Evolutionary conservation across 2,113 vertebrate species (phyloP).

Genomic region (Ageneiosus marmoratus): DNA sequence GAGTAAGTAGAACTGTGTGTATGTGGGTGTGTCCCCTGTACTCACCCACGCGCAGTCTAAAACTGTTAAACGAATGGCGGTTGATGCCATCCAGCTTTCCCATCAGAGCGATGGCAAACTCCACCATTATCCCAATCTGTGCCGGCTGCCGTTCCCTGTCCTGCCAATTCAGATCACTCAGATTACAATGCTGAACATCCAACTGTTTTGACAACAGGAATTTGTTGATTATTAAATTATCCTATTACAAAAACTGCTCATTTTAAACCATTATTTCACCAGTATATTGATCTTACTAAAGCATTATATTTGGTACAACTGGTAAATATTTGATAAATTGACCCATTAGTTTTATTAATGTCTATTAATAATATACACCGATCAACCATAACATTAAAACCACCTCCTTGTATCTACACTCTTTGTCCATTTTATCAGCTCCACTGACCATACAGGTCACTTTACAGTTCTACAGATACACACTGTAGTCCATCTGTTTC

Average conservation of each 20-base stretch:
- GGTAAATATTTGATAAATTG: too few relatives aligned
- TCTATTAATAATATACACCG: too few relatives aligned
- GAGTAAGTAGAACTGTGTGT: background rate
- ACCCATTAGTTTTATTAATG: too few relatives aligned
- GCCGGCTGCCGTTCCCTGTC: conserved; percentile 85
- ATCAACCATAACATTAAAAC: too few relatives aligned
- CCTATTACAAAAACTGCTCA: background rate
- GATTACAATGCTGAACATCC: background rate
- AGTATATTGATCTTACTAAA: too few relatives aligned
- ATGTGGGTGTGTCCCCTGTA: conserved; percentile 34
- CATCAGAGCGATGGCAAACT: conserved; percentile 92
- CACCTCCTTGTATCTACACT: too few relatives aligned
- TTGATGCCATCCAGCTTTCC: conserved; percentile 97
- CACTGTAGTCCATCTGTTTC: too few relatives aligned
- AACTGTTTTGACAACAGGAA: background rate
- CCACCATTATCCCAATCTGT: conserved; percentile 95
- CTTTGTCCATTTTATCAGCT: too few relatives aligned
- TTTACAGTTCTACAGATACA: too few relatives aligned
- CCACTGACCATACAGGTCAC: too few relatives aligned
- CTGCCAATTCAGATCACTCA: conserved; percentile 62
- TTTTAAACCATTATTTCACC: background rate
- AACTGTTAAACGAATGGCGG: conserved; percentile 95
- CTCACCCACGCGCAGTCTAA: conserved; percentile 92
- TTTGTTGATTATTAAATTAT: background rate
- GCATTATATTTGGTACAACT: background rate